Base-by-base conservation (phyloP, 2,113 vertebrate species). In the Brachirus orientalis region DNA sequence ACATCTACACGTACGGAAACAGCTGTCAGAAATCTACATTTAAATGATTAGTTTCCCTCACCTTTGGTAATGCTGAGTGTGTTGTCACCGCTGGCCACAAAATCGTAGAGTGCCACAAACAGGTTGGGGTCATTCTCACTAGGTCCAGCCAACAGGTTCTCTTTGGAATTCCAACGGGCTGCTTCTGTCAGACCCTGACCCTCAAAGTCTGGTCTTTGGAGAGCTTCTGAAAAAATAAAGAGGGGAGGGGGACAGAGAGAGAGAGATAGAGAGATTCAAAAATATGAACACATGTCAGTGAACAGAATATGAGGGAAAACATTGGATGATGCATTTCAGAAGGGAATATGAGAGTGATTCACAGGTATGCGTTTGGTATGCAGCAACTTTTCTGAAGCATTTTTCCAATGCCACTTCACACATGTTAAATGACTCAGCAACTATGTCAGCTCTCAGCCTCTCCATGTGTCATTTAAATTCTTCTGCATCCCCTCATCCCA, bases 31-130 rank as follows among this genome's bases (percentile, higher is more conserved):
- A 35, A 11, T 41, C 6, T 69, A 1, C 3, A 22, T 38, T 10
- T 38, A 7, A 38, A 38, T 7, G 10, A 38, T 10, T 40, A 10
- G 9, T 36, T 52, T 14, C 2, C 1, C 89, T 93, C 83, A 99
- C 97, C 97, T 97, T 98, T 99, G 67, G 98, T 99, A 73, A 99
- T 99, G 93, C 98, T 99, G 53, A 99, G 95, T 18, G 97, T 99
- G 92, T 99, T 99, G 84, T 99, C 98, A 6, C 98, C 98, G 47
- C 98, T 99, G 1, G 98, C 98, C 72, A 99, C 98, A 20, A 99
- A 99, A 66, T 99, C 98, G n/a, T 99, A 99, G 36, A 99, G 95
- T 57, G 98, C 98, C 78, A 99, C 96, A 45, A 99, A 99, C 79
- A 99, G 94, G 86, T 99, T 98, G 75, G 96, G 95, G 87, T 99